Base-by-base conservation (phyloP, 2,888 invertebrate genomes). In the Syrphus vitripennis region DNA sequence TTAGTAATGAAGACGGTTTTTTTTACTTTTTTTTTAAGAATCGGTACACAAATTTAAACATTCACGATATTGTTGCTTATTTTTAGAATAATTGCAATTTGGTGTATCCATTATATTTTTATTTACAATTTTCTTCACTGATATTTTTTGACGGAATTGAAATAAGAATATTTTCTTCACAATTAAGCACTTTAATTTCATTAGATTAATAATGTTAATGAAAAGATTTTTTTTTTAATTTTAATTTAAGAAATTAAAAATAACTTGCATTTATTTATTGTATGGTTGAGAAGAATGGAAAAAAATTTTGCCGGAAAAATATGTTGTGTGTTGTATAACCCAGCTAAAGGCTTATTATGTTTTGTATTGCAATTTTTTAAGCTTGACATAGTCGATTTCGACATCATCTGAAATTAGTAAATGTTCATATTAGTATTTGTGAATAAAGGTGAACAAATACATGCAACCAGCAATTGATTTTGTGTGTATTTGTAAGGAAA, bases 341-440 rank as follows among this genome's bases (percentile, higher is more conserved):
- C 88, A 89, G 90, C 89, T 89, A 89, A 90, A 90, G 90, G 91
- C 91, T 91, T 91, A 91, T 90, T 91, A 91, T 91, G 90, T 74
- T 86, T 82, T 82, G 82, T 77, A 72, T 74, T 72, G 77, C 63
- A 63, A 86, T 70, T 82, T 82, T 86, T 86, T 45, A 78, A 72
- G 50, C 77, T 74, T 70, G 61, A 70, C 72, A 77, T 81, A 48
- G 77, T 77, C 61, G 84, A 76, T 69, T 76, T 72, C 81, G 74
- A 82, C 81, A 82, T 86, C 77, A 77, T 82, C 72, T 34, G 48
- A 86, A 86, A 82, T 82, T 69, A 77, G 45, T 19, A 77, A 72
- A 82, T 48, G 9, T 21, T 31, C 50, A 12, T 29, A 10, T 24
- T 7, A 48, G 84, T 86, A 48, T 81, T 76, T 77, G 86, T 86